phyloP scores from a whole-genome alignment of 2,888 invertebrate genomes.

The Notodonta dromedarius region DNA sequence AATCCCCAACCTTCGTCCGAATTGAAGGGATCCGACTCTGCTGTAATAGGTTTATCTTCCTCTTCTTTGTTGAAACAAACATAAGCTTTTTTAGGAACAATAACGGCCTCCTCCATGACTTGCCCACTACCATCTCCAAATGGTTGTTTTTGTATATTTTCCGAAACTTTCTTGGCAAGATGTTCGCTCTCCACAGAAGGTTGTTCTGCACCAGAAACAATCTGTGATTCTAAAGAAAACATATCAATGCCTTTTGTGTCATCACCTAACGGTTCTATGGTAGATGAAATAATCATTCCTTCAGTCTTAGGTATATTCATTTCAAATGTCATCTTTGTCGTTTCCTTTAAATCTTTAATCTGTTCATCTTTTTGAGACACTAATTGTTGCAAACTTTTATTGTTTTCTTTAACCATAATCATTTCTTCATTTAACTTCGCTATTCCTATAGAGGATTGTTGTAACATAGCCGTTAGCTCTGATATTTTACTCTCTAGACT shows the following conservation, averaged over 20 bases:
- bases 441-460: constrained; percentile 44
- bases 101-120: constrained; percentile 60
- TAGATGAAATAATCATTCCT: constrained; percentile 77
- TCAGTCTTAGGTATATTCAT: constrained; percentile 82
- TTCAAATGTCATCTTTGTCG: constrained; percentile 71
- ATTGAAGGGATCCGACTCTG: constrained; percentile 68
- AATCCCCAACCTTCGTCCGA: constrained; percentile 78
- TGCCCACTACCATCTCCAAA: constrained; percentile 26
- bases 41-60: constrained; percentile 32
- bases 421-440: constrained; percentile 47
- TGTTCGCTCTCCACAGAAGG: constrained; percentile 39
- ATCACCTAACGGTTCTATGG: constrained; percentile 67
- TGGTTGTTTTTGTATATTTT: constrained; percentile 46
- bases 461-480: constrained; percentile 63
- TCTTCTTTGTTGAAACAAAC: constrained; percentile 70
- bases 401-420: constrained; percentile 48
- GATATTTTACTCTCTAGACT: constrained; percentile 57
- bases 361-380: constrained; percentile 64
- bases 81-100: constrained; percentile 83
- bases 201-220: constrained; percentile 54
- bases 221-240: constrained; percentile 71
- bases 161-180: constrained; percentile 46
- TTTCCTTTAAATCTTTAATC: constrained; percentile 67
- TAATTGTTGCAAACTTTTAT: constrained; percentile 53
- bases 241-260: constrained; percentile 55